Percentiles rank a stretch among this genome's conserved stretches.
phyloP scores from a whole-genome alignment of 2,113 vertebrate species.

The Pitta sordida region DNA sequence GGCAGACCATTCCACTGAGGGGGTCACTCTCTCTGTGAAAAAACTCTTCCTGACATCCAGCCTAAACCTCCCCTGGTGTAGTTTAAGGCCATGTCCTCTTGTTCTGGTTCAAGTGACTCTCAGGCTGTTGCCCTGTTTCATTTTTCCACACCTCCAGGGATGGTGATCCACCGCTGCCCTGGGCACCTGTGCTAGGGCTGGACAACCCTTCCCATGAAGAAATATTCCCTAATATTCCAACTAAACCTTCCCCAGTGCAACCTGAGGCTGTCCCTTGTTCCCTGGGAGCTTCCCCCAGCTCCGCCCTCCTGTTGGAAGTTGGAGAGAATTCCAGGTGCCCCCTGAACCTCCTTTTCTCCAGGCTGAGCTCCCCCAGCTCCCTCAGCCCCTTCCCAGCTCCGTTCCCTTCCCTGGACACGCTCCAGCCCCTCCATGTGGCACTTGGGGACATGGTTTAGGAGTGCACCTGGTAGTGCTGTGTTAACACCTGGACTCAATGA shows the following conservation, averaged over 20 bases:
- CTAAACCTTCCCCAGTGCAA: fast-evolving
- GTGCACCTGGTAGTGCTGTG: background rate
- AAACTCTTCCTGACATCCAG: too few relatives aligned
- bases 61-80: too few relatives aligned
- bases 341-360: background rate
- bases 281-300: background rate
- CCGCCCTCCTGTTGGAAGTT: background rate
- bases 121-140: background rate
- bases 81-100: too few relatives aligned
- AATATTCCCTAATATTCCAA: fast-evolving
- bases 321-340: background rate
- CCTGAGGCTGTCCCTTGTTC: background rate
- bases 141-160: background rate
- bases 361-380: background rate
- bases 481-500: background rate
- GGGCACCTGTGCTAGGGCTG: background rate
- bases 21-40: too few relatives aligned
- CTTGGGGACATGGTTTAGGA: background rate
- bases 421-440: background rate
- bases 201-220: fast-evolving
- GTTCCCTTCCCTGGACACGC: fast-evolving
- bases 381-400: background rate
- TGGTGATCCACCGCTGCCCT: background rate
- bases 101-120: too few relatives aligned
- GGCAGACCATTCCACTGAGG: too few relatives aligned